Base-by-base conservation (phyloP, 1,140 invertebrate genomes). In the Leptinotarsa undecemlineata region DNA sequence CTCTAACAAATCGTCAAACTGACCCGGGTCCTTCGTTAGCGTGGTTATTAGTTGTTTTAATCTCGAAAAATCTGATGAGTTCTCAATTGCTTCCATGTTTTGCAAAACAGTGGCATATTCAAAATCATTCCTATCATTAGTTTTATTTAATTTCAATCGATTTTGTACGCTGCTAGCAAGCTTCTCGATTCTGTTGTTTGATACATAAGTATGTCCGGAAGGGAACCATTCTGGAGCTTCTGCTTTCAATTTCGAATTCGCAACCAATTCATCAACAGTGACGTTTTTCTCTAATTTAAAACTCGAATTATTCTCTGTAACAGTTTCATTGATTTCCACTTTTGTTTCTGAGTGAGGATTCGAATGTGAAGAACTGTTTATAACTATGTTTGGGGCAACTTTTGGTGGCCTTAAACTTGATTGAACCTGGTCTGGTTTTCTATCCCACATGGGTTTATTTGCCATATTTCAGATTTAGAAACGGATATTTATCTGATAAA, bases 1-100 rank as follows among this genome's bases (percentile, higher is more conserved):
- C 14, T 81, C 79, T 47, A 84, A 62, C 6, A 83, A 73, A 79
- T 82, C 77, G 78, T 82, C 80, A 79, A 83, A 85, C 61, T 85
- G 81, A 61, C 82, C 84, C n/a, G 84, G 84, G 78, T 85, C 82
- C 19, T 77, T 78, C 64, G 79, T 83, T 48, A 85, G 60, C 14
- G 79, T 81, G 19, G 70, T 61, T 62, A 84, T 82, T 33, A 84
- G 74, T 57, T 80, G 75, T 74, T 81, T 76, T 14, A 84, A 73
- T 51, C 79, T 79, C 70, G 60, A 72, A 14, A 74, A 70, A 72
- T 76, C 77, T 13, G 72, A 19, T n/a, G 74, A 72, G 42, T 76
- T 48, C 17, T 74, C 71, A 60, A 75, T 20, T 14, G 26, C 19
- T 17, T n/a, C 33, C 42, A 51, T 68, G 48, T 19, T 48, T 21